phyloP scores from a whole-genome alignment of 2,113 vertebrate species.

The Limanda limanda region DNA sequence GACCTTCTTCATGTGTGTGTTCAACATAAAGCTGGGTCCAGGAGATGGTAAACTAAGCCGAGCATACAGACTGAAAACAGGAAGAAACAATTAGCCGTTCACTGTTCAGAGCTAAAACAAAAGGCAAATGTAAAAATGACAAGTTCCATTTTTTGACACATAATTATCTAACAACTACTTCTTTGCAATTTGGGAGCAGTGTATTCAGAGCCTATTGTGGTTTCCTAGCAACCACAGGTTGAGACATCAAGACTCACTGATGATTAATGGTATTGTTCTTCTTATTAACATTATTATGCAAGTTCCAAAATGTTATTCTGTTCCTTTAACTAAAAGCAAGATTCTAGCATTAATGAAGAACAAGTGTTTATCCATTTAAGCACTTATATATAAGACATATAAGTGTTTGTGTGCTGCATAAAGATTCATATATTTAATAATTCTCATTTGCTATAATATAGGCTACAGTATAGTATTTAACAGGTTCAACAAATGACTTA shows the following conservation, averaged over 20 bases:
- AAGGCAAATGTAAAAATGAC: background rate
- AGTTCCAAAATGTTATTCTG: background rate
- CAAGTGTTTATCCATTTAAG: background rate
- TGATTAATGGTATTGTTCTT: no score
- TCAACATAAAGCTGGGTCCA: no score
- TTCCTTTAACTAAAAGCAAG: background rate
- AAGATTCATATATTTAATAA: background rate
- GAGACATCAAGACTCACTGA: background rate
- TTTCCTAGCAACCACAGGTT: background rate
- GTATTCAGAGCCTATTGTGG: background rate
- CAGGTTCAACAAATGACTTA: background rate
- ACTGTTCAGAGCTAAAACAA: no score
- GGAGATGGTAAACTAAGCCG: no score
- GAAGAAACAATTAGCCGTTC: no score
- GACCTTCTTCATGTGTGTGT: background rate
- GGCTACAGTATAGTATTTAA: slow-evolving; percentile 1
- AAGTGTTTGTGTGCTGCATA: background rate
- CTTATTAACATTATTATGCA: background rate
- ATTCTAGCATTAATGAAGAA: background rate
- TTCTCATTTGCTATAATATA: no score
- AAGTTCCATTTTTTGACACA: no score
- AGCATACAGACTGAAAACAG: no score
- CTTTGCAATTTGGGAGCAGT: background rate
- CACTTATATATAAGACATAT: no score
- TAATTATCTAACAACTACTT: background rate